Base-by-base conservation (phyloP, 2,797 vertebrate genomes). In the Sphaeramia orbicularis region DNA sequence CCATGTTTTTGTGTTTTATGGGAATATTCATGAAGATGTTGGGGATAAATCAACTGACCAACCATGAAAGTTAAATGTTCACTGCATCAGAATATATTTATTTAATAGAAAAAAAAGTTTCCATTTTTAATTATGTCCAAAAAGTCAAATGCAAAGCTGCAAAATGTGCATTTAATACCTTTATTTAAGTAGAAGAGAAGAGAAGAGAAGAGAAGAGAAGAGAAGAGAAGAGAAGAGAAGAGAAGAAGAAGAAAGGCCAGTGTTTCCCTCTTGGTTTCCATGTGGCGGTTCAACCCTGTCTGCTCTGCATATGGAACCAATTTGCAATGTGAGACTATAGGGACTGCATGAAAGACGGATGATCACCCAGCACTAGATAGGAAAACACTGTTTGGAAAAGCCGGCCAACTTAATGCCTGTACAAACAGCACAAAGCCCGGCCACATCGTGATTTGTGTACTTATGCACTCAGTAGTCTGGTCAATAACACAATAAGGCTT, bases 241-340 rank as follows among this genome's bases (percentile, higher is more conserved):
- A 41, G 43, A 51, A 24, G 35, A 71, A 44, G 59, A 42, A 19
- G 64, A 35, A 19, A 57, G 18, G 21, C 41, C 54, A n/a, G n/a
- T n/a, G n/a, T 36, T 77, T 70, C 66, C 47, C 53, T 61, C 21
- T 45, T 44, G 57, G 65, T 74, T 83, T 80, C 68, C 59, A 74
- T 81, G 79, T 72, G 68, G n/a, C n/a, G n/a, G 62, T 45, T 67
- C 36, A 72, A 78, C 67, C 11, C 52, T 16, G 67, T 74, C 79
- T 76, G 66, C 64, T 60, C 71, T 71, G 50, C 89, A 89, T 64
- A 75, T 91, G 89, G 85, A 86, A 86, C 77, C 80, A 71, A 87
- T 91, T 86, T 72, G 89, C 81, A 89, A 89, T 21, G 67, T 73
- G 86, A 87, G 76, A 83, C 80, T 65, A 49, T 15, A 19, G 80